Evolutionary conservation across 2,888 invertebrate species (phyloP).

Genomic region (Rhabditoides inermis): DNA sequence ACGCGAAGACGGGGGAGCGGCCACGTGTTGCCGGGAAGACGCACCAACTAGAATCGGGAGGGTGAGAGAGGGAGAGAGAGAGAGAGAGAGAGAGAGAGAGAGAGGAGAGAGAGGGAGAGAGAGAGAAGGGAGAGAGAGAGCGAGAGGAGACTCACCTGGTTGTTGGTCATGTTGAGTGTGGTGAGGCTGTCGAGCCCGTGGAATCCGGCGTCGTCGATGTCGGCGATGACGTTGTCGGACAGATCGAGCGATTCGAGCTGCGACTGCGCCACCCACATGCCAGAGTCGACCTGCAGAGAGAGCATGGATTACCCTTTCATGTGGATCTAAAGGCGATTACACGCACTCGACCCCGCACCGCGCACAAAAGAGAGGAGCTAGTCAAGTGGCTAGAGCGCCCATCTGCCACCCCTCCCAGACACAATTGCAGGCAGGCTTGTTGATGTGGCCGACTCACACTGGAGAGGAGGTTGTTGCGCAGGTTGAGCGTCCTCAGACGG

Average conservation of each 20-base stretch:
- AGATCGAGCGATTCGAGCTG: slow-evolving; percentile 17
- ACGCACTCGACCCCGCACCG: too few species aligned
- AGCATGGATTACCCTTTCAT: too few species aligned
- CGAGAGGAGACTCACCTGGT: slow-evolving; percentile 11
- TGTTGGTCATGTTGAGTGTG: slow-evolving; percentile 21
- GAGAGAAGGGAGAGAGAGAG: too few species aligned
- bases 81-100: too few species aligned
- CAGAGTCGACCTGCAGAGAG: slow-evolving; percentile 31
- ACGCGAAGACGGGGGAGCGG: slow-evolving; percentile 16
- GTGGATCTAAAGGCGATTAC: too few species aligned
- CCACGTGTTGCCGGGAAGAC: slow-evolving; percentile 29
- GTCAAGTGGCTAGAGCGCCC: too few species aligned
- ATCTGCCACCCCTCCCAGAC: too few species aligned
- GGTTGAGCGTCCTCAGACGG: slow-evolving; percentile 9
- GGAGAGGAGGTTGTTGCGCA: slow-evolving; percentile 19
- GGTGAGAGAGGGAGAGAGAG: too few species aligned
- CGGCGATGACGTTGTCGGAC: slow-evolving; percentile 24
- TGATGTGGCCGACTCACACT: slow-evolving; percentile 24
- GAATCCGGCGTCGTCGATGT: slow-evolving; percentile 25
- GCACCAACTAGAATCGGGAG: slow-evolving; percentile 10
- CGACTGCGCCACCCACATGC: slow-evolving; percentile 25
- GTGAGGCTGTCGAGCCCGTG: slow-evolving; percentile 21
- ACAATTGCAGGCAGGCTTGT: too few species aligned
- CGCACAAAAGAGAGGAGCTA: too few species aligned
- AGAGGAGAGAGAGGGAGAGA: too few species aligned